Conservation (phyloP, 2,113 vertebrate species). For the Calidris pygmaea region DNA sequence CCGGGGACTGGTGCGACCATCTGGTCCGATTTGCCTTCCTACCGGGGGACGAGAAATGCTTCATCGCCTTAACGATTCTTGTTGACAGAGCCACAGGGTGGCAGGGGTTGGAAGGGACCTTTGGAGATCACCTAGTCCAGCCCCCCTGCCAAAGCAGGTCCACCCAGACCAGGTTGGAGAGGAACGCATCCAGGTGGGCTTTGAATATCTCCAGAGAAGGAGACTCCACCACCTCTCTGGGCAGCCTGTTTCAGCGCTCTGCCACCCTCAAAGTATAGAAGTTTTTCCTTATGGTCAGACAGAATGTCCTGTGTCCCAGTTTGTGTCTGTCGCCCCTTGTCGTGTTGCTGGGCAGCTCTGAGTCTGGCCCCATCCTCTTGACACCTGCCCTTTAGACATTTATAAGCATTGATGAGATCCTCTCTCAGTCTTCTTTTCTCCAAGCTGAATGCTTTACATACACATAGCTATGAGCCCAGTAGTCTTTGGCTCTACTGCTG, state of each 20-base stretch:
- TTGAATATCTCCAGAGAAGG: not conserved
- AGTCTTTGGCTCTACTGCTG: not conserved
- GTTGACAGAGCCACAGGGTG: not conserved
- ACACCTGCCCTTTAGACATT: not conserved
- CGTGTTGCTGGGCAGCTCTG: not conserved
- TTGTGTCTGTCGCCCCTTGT: not conserved
- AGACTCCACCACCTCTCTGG: not conserved
- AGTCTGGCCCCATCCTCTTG: not conserved
- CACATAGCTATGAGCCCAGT: rapidly evolving
- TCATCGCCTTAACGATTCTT: rapidly evolving
- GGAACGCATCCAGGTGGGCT: not conserved
- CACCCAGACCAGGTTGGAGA: not conserved
- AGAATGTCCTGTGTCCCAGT: not conserved
- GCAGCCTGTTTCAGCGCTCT: not conserved
- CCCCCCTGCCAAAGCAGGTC: not conserved
- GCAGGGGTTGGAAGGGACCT: not conserved
- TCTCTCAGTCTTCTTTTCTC: not conserved
- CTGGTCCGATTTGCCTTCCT: not conserved
- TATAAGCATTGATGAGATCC: not conserved
- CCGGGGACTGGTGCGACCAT: no score
- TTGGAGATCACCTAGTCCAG: not conserved
- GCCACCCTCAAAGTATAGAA: not conserved
- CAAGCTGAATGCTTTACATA: rapidly evolving
- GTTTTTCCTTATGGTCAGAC: not conserved
- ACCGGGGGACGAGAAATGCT: not conserved